Base-by-base conservation (phyloP, 2,888 invertebrate species). In the Tipula unca region DNA sequence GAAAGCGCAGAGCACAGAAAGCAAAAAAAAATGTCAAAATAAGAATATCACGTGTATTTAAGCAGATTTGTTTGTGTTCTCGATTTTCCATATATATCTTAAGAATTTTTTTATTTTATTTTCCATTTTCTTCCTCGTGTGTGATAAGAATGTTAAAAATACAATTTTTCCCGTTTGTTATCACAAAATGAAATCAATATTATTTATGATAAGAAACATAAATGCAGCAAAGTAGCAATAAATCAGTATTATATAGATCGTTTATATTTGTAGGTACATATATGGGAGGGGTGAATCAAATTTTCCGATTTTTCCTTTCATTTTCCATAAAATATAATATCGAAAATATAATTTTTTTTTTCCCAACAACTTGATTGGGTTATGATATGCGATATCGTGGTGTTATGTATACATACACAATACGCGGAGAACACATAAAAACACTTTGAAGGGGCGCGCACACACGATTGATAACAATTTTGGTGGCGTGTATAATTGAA, bases 41-140 rank as follows among this genome's bases (percentile, higher is more conserved):
- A 69, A 69, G 69, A 69, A 69, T 69, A 69, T 69, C 69, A 69
- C 69, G 69, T 69, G 69, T 69, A 69, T 69, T 69, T 69, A 69
- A 69, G 69, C 69, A 69, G 69, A 69, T 69, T 69, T 69, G 10
- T 13, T 69, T 69, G 69, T 69, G 69, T 69, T 69, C 69, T 10
- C 25, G 69, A 69, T 69, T 69, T 69, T 69, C 25, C 69, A 69
- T 69, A 14, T n/a, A 69, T 69, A 48, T 17, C 48, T 48, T 48
- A 8, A 54, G 17, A 69, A 69, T 32, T 32, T 32, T 32, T 32
- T 32, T 32, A 48, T 69, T 69, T 69, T 69, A 25, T 69, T 69
- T 69, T 69, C 69, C 13, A 69, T 69, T 69, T 69, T 69, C 25
- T 25, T 69, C 13, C 13, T 69, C 3, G 20, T 69, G 69, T 69